phyloP scores from a whole-genome alignment of 2,797 vertebrate genomes.

The Dermochelys coriacea region DNA sequence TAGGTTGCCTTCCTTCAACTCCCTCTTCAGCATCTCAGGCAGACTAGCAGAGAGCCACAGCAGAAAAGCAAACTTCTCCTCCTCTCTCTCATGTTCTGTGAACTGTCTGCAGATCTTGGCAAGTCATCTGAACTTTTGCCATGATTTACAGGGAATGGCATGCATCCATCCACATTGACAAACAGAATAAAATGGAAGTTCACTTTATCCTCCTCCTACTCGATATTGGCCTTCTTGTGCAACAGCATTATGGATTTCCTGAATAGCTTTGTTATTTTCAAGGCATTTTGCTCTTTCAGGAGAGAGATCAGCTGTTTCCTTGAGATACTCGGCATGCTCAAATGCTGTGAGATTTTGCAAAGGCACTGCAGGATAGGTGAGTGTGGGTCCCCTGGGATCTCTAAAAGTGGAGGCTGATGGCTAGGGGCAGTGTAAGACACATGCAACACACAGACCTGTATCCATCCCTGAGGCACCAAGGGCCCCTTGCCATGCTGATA shows the following conservation, averaged over 20 bases:
- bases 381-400: too few species aligned
- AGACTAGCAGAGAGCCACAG: conserved; percentile 91
- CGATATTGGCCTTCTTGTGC: conserved; percentile 52
- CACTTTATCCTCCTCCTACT: conserved; percentile 89
- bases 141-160: conserved; percentile 91
- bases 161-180: conserved; percentile 88
- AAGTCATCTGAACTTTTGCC: conserved; percentile 87
- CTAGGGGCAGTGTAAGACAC: neutral
- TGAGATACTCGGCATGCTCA: neutral
- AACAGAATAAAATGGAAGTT: conserved; percentile 98
- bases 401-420: neutral
- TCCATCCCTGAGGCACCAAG: neutral
- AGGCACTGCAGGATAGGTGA: neutral
- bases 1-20: conserved; percentile 20
- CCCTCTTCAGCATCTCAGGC: conserved; percentile 64
- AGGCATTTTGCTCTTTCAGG: too few species aligned
- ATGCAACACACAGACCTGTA: neutral
- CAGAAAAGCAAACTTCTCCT: conserved; percentile 95
- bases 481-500: neutral
- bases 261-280: too few species aligned
- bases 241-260: too few species aligned
- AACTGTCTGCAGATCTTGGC: conserved; percentile 91
- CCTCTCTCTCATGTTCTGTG: conserved; percentile 90
- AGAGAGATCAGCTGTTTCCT: too few species aligned
- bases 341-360: neutral